phyloP scores from a whole-genome alignment of 2,888 invertebrate species.

The Glyphotaelius pellucidus region DNA sequence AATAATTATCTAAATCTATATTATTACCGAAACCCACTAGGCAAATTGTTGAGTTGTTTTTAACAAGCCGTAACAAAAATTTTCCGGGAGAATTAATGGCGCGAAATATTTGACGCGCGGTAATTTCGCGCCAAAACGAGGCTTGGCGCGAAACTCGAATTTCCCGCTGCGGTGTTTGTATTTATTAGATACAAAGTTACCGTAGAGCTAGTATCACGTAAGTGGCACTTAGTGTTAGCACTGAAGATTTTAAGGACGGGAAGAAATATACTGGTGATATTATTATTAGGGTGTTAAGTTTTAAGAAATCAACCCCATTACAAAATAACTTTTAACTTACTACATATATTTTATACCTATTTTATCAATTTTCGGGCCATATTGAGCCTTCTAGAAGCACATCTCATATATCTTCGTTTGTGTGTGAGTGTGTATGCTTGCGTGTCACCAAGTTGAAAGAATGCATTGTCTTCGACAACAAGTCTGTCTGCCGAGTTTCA shows the following conservation, averaged over 20 bases:
- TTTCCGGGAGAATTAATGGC: background rate
- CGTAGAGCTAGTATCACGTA: background rate
- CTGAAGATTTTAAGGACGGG: background rate
- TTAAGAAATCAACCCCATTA: no score
- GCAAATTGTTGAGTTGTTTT: background rate
- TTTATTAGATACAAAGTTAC: background rate
- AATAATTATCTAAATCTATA: background rate
- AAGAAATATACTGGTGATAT: background rate
- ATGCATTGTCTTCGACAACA: no score
- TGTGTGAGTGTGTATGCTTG: no score
- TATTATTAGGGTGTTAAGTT: background rate
- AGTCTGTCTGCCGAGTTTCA: no score
- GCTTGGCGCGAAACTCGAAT: background rate
- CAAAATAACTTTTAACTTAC: no score
- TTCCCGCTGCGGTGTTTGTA: background rate
- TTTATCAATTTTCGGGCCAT: no score
- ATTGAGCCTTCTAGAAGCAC: no score
- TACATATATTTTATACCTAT: no score
- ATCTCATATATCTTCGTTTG: no score
- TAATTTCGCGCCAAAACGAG: background rate
- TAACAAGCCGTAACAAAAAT: background rate
- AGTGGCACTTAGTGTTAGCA: background rate
- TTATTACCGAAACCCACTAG: background rate
- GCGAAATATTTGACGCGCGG: conserved; percentile 2
- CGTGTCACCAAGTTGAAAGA: no score